A percentile compares a stretch with the other conserved stretches of the same genome.
These are phyloP conservation scores for Lytechinus pictus DNA, from an alignment of 35 echinoderm and acorn worm genomes.

Conservation along the genomic window DNA sequence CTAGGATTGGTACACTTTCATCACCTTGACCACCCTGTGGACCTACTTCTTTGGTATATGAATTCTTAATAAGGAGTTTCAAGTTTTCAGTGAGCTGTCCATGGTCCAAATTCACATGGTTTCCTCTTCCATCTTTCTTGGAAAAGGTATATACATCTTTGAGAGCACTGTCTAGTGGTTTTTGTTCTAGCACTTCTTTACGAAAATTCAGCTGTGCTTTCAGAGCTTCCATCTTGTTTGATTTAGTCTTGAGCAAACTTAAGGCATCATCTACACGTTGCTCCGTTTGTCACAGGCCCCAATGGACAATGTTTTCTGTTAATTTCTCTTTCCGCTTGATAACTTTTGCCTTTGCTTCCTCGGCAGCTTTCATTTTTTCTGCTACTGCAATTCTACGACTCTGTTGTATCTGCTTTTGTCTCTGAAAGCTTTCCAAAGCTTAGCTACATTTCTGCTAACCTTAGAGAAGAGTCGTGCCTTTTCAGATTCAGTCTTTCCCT, in stretches of 20 bases:
- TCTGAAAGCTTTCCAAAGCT: neutral
- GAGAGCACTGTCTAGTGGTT: constrained; percentile 45
- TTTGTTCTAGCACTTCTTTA: constrained; percentile 22
- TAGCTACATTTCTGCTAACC: neutral
- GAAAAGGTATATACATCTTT: too few relatives aligned
- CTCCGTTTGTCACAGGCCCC: constrained; percentile 40
- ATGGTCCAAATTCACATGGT: too few relatives aligned
- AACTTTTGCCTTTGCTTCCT: neutral
- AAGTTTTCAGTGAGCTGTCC: too few relatives aligned
- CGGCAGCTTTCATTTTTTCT: constrained; percentile 41
- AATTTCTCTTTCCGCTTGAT: constrained; percentile 28
- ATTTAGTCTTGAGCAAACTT: neutral
- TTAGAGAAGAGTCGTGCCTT: constrained; percentile 29
- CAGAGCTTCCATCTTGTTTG: neutral
- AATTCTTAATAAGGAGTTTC: too few relatives aligned
- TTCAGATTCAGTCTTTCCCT: neutral
- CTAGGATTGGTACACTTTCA: too few relatives aligned
- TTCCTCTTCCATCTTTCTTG: too few relatives aligned
- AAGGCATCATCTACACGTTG: constrained; percentile 22
- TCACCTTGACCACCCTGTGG: too few relatives aligned
- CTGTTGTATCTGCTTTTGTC: constrained; percentile 36
- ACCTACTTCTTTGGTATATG: too few relatives aligned
- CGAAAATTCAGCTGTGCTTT: constrained; percentile 34
- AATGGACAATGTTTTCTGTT: constrained; percentile 8
- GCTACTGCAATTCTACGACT: constrained; percentile 11